Evolutionary conservation across 2,888 invertebrate species (phyloP), one percentile per base, ranked within the genome.

Genomic region (Uloborus plumipes): DNA sequence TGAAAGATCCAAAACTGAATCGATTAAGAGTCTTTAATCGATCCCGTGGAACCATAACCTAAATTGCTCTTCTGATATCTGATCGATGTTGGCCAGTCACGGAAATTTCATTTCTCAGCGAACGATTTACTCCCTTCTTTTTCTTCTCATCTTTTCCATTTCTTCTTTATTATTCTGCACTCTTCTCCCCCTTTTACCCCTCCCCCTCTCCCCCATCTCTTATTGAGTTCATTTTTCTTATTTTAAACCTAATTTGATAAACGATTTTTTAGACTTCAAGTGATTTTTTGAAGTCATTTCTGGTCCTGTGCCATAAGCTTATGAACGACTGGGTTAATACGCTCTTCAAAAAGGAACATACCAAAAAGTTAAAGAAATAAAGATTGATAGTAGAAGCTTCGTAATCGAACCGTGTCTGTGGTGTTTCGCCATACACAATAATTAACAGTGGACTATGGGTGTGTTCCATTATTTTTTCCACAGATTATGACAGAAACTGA

Each of bases 11-110:
- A 58, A 26, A 49, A 47, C 26, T 47, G 71, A 55, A 75, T 75
- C 75, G 75, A 67, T 76, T 76, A 76, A 76, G 61, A 61, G 49
- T 59, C 49, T 64, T 62, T 77, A 77, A 77, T 77, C 77, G 77
- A 70, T 77, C 62, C 39, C 53, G 31, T 55, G 49, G 20, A 64
- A 18, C 70, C 64, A 77, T 77, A 70, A 69, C 26, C 64, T 26
- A 70, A 77, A 77, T 77, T 69, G 70, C 70, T 64, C 64, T 70
- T 69, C 76, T 76, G 53, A 49, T 70, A 53, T 77, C 59, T 76
- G 67, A 76, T 76, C 75, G 67, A 76, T 76, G 75, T 76, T n/a
- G 67, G 61, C 61, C 75, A 67, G 67, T 67, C 75, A 76, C 75
- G 67, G 59, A 67, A 76, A 67, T 76, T 76, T 76, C 67, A 76